Evolutionary conservation across 2,113 vertebrate species (phyloP).

Genomic region (Chaetura pelagica): DNA sequence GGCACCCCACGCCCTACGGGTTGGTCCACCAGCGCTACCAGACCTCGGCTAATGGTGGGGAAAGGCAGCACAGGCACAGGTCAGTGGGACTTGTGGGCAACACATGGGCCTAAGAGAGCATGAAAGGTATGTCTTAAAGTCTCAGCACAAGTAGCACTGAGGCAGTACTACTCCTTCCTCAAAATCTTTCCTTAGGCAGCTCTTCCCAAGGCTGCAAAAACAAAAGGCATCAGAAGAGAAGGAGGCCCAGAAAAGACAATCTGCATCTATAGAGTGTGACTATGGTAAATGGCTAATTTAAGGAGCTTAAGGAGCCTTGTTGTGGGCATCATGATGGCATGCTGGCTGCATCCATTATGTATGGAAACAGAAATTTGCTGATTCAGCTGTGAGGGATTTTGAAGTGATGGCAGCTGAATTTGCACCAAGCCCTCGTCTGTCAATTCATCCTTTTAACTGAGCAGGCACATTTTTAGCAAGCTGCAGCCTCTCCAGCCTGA

Average conservation of each 20-base stretch:
- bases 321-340: not conserved
- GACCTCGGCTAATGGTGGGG: accelerated
- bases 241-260: not conserved
- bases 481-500: not conserved
- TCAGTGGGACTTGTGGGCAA: not conserved
- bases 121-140: not conserved
- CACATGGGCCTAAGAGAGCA: accelerated
- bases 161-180: not conserved
- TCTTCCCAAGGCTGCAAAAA: slow-evolving; percentile 9
- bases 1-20: accelerated
- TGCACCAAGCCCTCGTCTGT: slow-evolving; percentile 2
- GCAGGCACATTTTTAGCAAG: slow-evolving; percentile 39
- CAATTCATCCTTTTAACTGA: slow-evolving; percentile 37
- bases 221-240: not conserved
- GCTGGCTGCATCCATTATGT: not conserved
- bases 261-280: not conserved
- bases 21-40: accelerated
- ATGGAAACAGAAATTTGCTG: slow-evolving; percentile 23
- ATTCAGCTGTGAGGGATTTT: slow-evolving; percentile 36
- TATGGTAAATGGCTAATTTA: not conserved
- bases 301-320: not conserved
- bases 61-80: accelerated
- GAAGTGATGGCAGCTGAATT: slow-evolving; percentile 44
- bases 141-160: not conserved
- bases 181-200: not conserved